A percentile compares a stretch with the other conserved stretches of the same genome.
Conservation (phyloP, 1,140 invertebrate species). For the Neodiprion virginianus region DNA sequence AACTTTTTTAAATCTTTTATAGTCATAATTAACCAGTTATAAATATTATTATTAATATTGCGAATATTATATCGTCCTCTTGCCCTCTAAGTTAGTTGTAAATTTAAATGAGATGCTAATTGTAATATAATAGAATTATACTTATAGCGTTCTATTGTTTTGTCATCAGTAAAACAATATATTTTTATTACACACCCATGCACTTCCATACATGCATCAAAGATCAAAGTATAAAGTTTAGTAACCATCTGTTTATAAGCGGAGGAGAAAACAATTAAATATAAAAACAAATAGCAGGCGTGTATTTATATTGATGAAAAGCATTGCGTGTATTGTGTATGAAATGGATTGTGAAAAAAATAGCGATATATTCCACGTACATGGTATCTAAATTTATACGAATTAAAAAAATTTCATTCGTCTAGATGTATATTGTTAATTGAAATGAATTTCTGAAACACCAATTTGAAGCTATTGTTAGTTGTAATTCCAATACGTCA, state of each 20-base stretch:
- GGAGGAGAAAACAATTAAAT: too few relatives aligned
- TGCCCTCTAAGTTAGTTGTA: background rate
- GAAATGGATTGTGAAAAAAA: background rate
- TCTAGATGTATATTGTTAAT: too few relatives aligned
- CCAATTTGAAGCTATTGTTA: background rate
- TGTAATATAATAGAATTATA: background rate
- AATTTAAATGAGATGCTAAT: background rate
- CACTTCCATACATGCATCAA: too few relatives aligned
- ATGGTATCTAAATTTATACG: background rate
- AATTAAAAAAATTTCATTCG: background rate
- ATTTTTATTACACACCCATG: background rate
- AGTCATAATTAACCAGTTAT: background rate
- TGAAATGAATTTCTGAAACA: background rate
- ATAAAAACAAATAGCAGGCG: too few relatives aligned
- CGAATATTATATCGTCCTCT: background rate
- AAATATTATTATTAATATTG: background rate
- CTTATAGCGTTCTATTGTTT: background rate
- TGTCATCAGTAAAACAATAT: background rate
- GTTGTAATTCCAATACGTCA: background rate
- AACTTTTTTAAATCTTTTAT: background rate
- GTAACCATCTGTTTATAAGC: too few relatives aligned
- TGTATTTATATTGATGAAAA: conserved; percentile 3
- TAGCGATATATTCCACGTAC: background rate
- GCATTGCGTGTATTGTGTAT: background rate
- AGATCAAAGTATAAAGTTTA: too few relatives aligned